Conservation (phyloP, 2,113 vertebrate species). For the Smithornis capensis region DNA sequence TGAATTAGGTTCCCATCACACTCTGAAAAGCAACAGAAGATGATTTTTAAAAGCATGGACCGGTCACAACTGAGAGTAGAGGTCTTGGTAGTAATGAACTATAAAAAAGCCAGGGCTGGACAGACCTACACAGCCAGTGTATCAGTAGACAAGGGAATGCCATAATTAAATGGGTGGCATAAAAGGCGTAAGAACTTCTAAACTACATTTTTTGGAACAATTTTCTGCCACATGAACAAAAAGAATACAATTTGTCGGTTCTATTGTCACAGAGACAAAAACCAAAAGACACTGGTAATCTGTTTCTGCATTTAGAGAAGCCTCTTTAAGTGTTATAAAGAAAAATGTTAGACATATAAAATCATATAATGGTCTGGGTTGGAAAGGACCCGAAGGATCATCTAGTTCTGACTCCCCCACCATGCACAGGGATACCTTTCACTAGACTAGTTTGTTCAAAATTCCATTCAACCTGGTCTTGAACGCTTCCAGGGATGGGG, state of each 20-base stretch:
- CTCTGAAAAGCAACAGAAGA: neutral
- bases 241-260: neutral
- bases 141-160: neutral
- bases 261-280: neutral
- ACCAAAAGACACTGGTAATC: neutral
- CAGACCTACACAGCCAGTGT: neutral
- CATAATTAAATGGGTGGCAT: neutral
- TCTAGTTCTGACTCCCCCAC: fast-evolving
- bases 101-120: neutral
- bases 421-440: neutral
- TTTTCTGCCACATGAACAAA: neutral
- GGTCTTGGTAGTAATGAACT: neutral
- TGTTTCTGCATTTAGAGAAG: neutral
- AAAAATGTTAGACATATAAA: neutral
- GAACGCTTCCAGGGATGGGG: neutral
- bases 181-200: neutral
- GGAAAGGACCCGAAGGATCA: neutral
- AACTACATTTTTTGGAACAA: neutral
- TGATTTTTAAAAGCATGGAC: neutral
- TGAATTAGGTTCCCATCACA: neutral
- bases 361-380: neutral
- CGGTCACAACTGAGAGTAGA: neutral
- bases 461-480: neutral
- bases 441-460: neutral
- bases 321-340: neutral